Conservation (phyloP, 30 jellyfish, hydroid and myxozoan genomes). For the Aurelia sp. region DNA sequence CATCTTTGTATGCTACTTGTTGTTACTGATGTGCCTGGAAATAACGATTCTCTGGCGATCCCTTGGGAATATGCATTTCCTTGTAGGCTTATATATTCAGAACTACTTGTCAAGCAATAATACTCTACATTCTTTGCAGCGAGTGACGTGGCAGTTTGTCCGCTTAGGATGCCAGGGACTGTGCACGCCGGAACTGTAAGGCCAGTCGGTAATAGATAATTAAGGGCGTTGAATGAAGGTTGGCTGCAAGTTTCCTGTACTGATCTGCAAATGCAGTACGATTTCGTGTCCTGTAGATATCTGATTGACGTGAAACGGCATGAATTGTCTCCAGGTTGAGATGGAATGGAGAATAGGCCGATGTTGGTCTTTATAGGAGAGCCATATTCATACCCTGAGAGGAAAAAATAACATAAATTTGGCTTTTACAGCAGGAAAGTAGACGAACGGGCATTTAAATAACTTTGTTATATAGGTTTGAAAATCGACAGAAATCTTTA, state of each 20-base stretch:
- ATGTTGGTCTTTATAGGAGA: constrained; percentile 39
- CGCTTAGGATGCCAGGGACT: constrained; percentile 55
- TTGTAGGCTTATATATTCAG: constrained; percentile 3
- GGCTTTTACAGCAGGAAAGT: too few relatives aligned
- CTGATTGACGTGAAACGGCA: constrained; percentile 50
- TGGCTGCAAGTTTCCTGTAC: constrained; percentile 7
- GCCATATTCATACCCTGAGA: constrained; percentile 59
- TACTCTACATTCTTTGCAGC: constrained; percentile 58
- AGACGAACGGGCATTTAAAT: too few relatives aligned
- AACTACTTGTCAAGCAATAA: constrained; percentile 32
- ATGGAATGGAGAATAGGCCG: constrained; percentile 61
- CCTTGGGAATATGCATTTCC: not conserved
- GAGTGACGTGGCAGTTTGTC: constrained; percentile 22
- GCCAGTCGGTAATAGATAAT: constrained; percentile 24
- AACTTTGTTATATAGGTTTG: too few relatives aligned
- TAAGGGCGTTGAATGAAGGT: constrained; percentile 45
- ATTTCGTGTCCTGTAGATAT: constrained; percentile 7
- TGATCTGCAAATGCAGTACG: constrained; percentile 37
- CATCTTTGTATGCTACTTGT: constrained; percentile 24
- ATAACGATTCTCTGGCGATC: constrained; percentile 19
- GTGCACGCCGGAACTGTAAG: constrained; percentile 49
- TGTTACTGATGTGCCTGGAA: not conserved
- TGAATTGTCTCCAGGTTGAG: constrained; percentile 5
- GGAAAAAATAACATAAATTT: too few relatives aligned
- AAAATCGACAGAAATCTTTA: too few relatives aligned